These are phyloP conservation scores for Paedocypris sp. DNA, from an alignment of 2,113 vertebrate species.

Conservation along the genomic window DNA sequence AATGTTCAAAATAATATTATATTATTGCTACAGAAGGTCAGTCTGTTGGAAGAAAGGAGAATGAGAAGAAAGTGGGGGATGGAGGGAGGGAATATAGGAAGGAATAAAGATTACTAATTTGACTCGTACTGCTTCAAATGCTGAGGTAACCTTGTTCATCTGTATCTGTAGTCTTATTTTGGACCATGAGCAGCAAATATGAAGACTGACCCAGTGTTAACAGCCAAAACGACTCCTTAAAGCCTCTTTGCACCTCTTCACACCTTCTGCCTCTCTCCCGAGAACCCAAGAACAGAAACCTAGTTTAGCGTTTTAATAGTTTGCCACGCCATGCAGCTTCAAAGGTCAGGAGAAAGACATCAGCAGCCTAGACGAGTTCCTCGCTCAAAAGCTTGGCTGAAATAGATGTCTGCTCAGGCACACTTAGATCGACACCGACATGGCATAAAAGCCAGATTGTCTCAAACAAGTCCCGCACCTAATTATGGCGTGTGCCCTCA, in stretches of 20 bases:
- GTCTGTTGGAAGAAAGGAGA: no score
- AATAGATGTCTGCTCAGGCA: not conserved
- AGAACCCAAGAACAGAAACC: constrained; percentile 23
- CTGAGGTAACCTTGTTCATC: not conserved
- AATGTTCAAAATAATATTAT: no score
- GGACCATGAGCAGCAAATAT: constrained; percentile 11
- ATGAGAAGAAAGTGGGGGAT: not conserved
- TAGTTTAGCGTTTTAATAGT: constrained; percentile 31
- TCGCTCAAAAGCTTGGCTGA: constrained; percentile 12
- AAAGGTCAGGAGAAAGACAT: constrained; percentile 22
- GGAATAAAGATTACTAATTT: not conserved
- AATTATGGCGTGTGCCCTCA: constrained; percentile 7
- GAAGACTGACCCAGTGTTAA: constrained; percentile 18
- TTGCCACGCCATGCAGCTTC: constrained; percentile 9
- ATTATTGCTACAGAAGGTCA: no score
- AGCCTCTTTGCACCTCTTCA: constrained; percentile 26
- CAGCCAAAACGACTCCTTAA: constrained; percentile 13
- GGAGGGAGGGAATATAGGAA: not conserved
- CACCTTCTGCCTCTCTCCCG: constrained; percentile 9
- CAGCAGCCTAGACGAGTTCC: not conserved
- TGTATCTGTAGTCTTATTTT: not conserved
- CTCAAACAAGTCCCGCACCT: not conserved
- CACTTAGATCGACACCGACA: not conserved
- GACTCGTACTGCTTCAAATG: no score
- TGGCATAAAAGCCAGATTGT: not conserved